Evolutionary conservation across 92 coral and sea anemone genomes (phyloP).

Genomic region (Plumapathes pennacea): DNA sequence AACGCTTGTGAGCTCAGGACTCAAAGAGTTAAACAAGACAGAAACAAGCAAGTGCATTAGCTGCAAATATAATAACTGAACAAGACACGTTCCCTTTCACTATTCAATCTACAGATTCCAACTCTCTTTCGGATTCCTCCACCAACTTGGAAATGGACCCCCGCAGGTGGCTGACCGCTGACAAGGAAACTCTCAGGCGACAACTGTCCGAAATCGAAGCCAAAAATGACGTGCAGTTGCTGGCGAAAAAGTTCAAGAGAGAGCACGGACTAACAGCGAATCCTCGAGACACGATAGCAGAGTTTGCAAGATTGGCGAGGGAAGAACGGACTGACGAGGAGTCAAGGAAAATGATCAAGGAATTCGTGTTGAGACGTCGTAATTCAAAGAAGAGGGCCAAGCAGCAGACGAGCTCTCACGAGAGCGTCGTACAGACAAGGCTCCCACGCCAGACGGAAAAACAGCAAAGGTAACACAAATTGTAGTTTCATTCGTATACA

Average conservation of each 20-base stretch:
- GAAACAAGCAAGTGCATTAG: too few relatives aligned
- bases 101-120: neutral
- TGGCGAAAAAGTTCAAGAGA: constrained; percentile 59
- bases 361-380: constrained; percentile 47
- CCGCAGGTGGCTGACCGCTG: constrained; percentile 83
- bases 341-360: constrained; percentile 57
- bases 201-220: constrained; percentile 68
- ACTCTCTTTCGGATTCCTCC: constrained; percentile 8
- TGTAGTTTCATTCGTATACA: too few relatives aligned
- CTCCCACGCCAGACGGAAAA: too few relatives aligned
- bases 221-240: constrained; percentile 45
- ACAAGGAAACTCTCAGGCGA: constrained; percentile 59
- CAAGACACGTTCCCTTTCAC: neutral
- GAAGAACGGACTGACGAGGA: constrained; percentile 50
- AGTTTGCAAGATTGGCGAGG: constrained; percentile 41
- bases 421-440: constrained; percentile 22
- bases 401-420: constrained; percentile 17
- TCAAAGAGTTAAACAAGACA: too few relatives aligned
- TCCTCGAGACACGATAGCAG: constrained; percentile 53
- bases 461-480: too few relatives aligned
- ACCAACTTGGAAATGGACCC: constrained; percentile 46
- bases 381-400: constrained; percentile 6
- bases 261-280: constrained; percentile 26
- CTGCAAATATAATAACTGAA: neutral
- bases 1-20: too few relatives aligned